phyloP scores from a whole-genome alignment of 1,140 invertebrate species.

The Physella acuta region DNA sequence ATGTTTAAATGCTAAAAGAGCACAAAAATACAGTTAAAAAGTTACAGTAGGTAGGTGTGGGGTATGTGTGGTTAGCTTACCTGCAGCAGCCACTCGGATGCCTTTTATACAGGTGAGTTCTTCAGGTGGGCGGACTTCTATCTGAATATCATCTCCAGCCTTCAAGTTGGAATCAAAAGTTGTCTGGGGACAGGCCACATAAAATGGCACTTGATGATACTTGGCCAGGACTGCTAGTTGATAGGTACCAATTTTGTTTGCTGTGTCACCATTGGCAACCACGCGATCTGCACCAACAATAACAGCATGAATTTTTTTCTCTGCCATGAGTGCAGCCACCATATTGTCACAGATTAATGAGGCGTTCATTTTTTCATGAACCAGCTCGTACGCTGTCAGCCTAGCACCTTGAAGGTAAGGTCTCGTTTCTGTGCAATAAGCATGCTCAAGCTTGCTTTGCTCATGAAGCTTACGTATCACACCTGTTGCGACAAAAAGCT shows the following conservation, averaged over 20 bases:
- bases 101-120: slow-evolving; percentile 90
- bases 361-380: slow-evolving; percentile 88
- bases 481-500: slow-evolving; percentile 59
- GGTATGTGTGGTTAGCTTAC: too few relatives aligned
- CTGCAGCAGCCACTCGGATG: slow-evolving; percentile 79
- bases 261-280: slow-evolving; percentile 94
- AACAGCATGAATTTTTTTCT: slow-evolving; percentile 63
- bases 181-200: slow-evolving; percentile 88
- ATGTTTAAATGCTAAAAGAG: too few relatives aligned
- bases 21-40: too few relatives aligned
- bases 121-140: slow-evolving; percentile 86
- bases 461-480: slow-evolving; percentile 82
- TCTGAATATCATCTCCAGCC: slow-evolving; percentile 84
- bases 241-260: slow-evolving; percentile 99
- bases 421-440: slow-evolving; percentile 94
- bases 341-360: slow-evolving; percentile 94
- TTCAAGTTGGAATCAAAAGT: slow-evolving; percentile 83
- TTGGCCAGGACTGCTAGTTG: slow-evolving; percentile 88
- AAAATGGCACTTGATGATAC: slow-evolving; percentile 91
- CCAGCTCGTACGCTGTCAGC: slow-evolving; percentile 92
- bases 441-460: slow-evolving; percentile 75
- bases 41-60: too few relatives aligned
- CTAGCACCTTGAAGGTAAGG: slow-evolving; percentile 94
- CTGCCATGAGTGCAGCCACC: slow-evolving; percentile 86
- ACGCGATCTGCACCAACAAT: slow-evolving; percentile 66